Base-by-base conservation (phyloP, 2,888 invertebrate genomes). In the Melanostoma mellinum region DNA sequence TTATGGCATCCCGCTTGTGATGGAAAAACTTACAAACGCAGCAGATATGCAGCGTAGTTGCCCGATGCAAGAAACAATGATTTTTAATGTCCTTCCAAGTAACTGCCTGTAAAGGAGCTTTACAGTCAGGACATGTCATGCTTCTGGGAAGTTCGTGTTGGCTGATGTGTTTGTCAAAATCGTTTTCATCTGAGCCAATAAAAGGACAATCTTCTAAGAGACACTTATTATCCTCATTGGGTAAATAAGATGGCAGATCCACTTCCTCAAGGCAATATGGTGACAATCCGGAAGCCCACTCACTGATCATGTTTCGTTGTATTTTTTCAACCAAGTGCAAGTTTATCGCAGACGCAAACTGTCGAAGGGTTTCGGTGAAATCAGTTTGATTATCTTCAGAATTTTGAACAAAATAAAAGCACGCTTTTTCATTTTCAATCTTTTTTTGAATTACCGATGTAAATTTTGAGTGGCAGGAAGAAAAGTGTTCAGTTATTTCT, bases 11-110 rank as follows among this genome's bases (percentile, higher is more conserved):
- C 33, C n/a, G 52, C 2, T 33, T 58, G 8, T 73, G 58, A 38
- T 82, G 73, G 1, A 77, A 2, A 48, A 68, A 77, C 53, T 77
- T 82, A 30, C 82, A 82, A 4, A 77, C 82, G 9, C 73, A 56
- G 30, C 82, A 82, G 30, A 77, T 6, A 30, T 46, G 3, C 6
- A 69, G 6, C 0, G 20, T 30, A n/a, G 42, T 4, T 35, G 33
- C 44, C 4, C 2, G 4, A 42, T 82, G 82, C 2, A 52, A 38
- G 40, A 68, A 56, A 3, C 20, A 6, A 6, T 82, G 82, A 33
- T 56, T 46, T 32, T 68, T 68, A 6, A 77, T 77, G 9, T 4
- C 10, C 2, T 63, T 46, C 77, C 77, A 82, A 8, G 4, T 68
- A 0, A 9, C 10, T n/a, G 20, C 33, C 8, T 0, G 2, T 38